A percentile compares a stretch with the other conserved stretches of the same genome.
Evolutionary conservation across 2,797 vertebrate genomes (phyloP).

Genomic region (Novumbra hubbsi): DNA sequence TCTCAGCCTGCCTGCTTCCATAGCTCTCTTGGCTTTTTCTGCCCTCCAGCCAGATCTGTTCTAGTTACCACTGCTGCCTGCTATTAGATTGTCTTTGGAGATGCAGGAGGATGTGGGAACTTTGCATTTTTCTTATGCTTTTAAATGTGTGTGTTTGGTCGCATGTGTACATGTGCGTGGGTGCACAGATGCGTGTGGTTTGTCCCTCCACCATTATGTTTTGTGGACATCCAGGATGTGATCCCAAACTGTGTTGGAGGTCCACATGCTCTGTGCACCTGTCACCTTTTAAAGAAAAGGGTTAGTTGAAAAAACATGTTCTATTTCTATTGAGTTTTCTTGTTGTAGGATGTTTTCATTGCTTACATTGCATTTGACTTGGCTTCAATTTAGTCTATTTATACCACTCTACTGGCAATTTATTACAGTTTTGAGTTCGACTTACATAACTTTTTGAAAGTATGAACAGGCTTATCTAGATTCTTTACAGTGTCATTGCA

Average conservation of each 20-base stretch:
- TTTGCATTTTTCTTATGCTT: slow-evolving; percentile 29
- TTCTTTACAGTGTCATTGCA: not conserved
- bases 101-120: slow-evolving; percentile 33
- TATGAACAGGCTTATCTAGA: not conserved
- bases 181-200: not conserved
- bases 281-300: not conserved
- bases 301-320: not conserved
- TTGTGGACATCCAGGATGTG: not conserved
- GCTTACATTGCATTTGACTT: not conserved
- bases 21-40: slow-evolving; percentile 22
- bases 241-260: not conserved
- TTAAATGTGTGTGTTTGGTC: slow-evolving; percentile 11
- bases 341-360: not conserved
- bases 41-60: slow-evolving; percentile 70
- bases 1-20: slow-evolving; percentile 53
- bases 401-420: not conserved
- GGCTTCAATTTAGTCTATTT: not conserved
- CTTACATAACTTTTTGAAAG: not conserved
- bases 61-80: slow-evolving; percentile 65
- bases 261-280: not conserved
- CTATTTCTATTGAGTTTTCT: not conserved
- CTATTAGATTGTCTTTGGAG: slow-evolving; percentile 48
- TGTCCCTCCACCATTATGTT: not conserved
- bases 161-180: not conserved
- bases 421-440: not conserved